Conservation (phyloP, 2,888 invertebrate species). For the Branchipolynoe longqiensis region DNA sequence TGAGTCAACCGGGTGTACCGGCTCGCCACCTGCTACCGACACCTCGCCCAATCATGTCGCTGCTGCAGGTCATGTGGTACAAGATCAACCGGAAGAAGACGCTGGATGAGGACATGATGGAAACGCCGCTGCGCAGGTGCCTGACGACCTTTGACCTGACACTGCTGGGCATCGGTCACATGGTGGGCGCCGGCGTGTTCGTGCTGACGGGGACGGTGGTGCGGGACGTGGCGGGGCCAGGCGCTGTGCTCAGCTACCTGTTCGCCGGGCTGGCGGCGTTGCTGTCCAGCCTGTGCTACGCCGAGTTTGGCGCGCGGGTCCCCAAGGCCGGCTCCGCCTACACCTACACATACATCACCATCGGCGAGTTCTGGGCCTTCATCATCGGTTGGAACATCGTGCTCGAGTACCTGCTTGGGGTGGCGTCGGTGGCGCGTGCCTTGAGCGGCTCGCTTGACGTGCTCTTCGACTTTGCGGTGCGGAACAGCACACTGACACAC, state of each 20-base stretch:
- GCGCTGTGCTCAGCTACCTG: slow-evolving; percentile 89
- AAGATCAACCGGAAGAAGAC: slow-evolving; percentile 67
- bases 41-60: no score
- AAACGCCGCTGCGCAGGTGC: slow-evolving; percentile 84
- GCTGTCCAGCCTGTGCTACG: slow-evolving; percentile 84
- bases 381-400: slow-evolving; percentile 95
- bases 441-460: slow-evolving; percentile 82
- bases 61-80: slow-evolving; percentile 29
- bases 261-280: slow-evolving; percentile 93
- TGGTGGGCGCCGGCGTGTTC: slow-evolving; percentile 92
- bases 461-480: slow-evolving; percentile 73
- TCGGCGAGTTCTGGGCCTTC: slow-evolving; percentile 95
- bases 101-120: slow-evolving; percentile 68
- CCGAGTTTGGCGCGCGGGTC: slow-evolving; percentile 82
- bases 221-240: slow-evolving; percentile 92
- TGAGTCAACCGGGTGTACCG: no score
- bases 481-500: slow-evolving; percentile 68
- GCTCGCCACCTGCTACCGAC: no score
- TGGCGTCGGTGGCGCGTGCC: slow-evolving; percentile 77
- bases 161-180: slow-evolving; percentile 92
- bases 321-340: slow-evolving; percentile 89
- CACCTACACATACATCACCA: slow-evolving; percentile 95
- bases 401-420: slow-evolving; percentile 82
- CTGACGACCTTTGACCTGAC: slow-evolving; percentile 92
- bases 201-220: slow-evolving; percentile 97